phyloP scores from a whole-genome alignment of 2,888 invertebrate species.

The Gastracanthus pulcherrimus region DNA sequence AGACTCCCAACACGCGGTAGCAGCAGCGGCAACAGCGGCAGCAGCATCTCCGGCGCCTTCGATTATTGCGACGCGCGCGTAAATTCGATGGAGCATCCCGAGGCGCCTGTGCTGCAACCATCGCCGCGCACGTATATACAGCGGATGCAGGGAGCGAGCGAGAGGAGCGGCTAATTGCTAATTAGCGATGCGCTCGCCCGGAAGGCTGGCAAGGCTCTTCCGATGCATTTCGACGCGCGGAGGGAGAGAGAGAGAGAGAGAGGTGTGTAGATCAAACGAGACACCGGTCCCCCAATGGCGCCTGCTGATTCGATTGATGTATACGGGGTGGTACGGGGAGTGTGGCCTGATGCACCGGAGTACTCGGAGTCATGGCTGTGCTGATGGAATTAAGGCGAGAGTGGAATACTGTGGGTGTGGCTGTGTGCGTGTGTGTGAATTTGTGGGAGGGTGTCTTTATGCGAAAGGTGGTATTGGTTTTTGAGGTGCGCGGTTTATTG shows the following conservation, averaged over 20 bases:
- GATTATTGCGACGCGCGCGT: slow-evolving; percentile 17
- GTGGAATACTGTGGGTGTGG: not conserved
- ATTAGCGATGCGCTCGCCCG: slow-evolving; percentile 52
- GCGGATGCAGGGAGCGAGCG: not conserved
- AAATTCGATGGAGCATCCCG: slow-evolving; percentile 19
- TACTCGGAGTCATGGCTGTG: too few species aligned
- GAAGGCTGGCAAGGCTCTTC: not conserved
- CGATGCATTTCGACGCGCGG: not conserved
- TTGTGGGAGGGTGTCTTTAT: too few species aligned
- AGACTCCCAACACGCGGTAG: too few species aligned
- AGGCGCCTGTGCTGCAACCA: not conserved
- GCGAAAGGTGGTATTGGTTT: too few species aligned
- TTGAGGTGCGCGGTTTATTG: too few species aligned
- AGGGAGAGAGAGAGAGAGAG: too few species aligned
- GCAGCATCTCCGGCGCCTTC: slow-evolving; percentile 13
- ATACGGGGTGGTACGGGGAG: not conserved
- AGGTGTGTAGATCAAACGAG: slow-evolving; percentile 42
- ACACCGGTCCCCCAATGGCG: not conserved
- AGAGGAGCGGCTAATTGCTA: slow-evolving; percentile 56
- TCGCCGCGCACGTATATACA: not conserved
- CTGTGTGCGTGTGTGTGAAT: too few species aligned
- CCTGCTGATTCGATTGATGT: not conserved
- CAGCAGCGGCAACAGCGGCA: not conserved
- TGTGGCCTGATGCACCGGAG: not conserved
- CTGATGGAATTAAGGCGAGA: not conserved